Evolutionary conservation across 2,113 vertebrate species (phyloP).

Genomic region (Erythrolamprus reginae): DNA sequence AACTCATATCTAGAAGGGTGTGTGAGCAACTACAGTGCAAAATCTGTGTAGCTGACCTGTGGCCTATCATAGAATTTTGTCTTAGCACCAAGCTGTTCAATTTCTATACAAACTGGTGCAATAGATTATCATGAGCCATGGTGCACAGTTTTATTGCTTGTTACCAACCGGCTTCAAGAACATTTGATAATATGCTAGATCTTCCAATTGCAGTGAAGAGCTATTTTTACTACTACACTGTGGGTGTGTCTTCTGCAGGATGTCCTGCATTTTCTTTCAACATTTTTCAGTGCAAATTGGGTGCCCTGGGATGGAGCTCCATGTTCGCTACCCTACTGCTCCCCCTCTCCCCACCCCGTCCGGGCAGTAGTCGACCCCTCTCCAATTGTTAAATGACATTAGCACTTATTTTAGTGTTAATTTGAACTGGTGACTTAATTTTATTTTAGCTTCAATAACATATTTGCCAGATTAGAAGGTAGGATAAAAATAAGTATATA

Average conservation of each 20-base stretch:
- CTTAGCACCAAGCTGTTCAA: neutral
- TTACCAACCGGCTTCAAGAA: neutral
- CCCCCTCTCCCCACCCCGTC: too few relatives aligned
- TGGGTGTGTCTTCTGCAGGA: too few relatives aligned
- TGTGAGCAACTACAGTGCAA: neutral
- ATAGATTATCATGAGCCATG: neutral
- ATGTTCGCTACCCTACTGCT: too few relatives aligned
- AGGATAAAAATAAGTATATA: neutral
- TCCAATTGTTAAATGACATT: neutral
- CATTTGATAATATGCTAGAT: neutral
- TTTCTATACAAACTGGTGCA: neutral
- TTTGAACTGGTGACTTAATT: neutral
- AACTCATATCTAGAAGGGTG: neutral
- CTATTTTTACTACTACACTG: too few relatives aligned
- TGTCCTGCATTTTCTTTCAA: too few relatives aligned
- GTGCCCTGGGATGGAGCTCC: too few relatives aligned
- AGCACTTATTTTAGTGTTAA: neutral
- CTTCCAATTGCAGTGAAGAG: too few relatives aligned
- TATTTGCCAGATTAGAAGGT: neutral
- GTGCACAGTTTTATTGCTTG: neutral
- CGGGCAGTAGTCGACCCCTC: too few relatives aligned
- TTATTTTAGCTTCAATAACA: neutral
- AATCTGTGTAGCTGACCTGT: neutral
- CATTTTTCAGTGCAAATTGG: too few relatives aligned
- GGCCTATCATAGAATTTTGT: neutral